Percentiles rank a stretch among this genome's conserved stretches.
phyloP scores from a whole-genome alignment of 2,113 vertebrate species.

The Monopterus albus region DNA sequence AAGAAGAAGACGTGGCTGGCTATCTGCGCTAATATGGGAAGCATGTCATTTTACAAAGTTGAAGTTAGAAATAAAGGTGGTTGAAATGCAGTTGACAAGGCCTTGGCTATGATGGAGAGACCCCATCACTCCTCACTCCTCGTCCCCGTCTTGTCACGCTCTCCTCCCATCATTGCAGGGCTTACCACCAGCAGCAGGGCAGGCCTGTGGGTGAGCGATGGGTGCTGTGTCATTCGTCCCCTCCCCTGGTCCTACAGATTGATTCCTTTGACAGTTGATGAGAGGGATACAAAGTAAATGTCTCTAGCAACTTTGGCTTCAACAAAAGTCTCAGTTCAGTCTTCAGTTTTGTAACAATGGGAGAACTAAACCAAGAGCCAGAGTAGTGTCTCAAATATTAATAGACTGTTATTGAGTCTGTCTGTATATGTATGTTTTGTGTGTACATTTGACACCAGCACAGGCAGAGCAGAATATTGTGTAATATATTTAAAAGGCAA shows the following conservation, averaged over 20 bases:
- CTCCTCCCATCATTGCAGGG: conserved; percentile 52
- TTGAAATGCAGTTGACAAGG: conserved; percentile 30
- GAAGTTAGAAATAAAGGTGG: conserved; percentile 3
- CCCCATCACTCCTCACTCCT: conserved; percentile 42
- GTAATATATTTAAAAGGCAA: neutral
- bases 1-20: neutral
- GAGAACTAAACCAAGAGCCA: too few species aligned
- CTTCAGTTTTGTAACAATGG: too few species aligned
- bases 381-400: neutral
- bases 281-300: conserved; percentile 12
- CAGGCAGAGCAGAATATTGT: neutral
- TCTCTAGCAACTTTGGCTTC: conserved; percentile 13
- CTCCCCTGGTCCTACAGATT: conserved; percentile 55
- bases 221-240: conserved; percentile 37
- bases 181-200: conserved; percentile 44
- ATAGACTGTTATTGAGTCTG: neutral
- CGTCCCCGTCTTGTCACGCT: conserved; percentile 45
- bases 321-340: neutral
- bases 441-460: conserved; percentile 7
- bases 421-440: too few species aligned
- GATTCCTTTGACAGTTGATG: conserved; percentile 43
- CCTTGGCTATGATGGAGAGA: conserved; percentile 58
- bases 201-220: conserved; percentile 32
- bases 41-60: conserved; percentile 8
- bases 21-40: neutral